Evolutionary conservation across 2,113 vertebrate genomes (phyloP).

Genomic region (Glaucidium brasilianum): DNA sequence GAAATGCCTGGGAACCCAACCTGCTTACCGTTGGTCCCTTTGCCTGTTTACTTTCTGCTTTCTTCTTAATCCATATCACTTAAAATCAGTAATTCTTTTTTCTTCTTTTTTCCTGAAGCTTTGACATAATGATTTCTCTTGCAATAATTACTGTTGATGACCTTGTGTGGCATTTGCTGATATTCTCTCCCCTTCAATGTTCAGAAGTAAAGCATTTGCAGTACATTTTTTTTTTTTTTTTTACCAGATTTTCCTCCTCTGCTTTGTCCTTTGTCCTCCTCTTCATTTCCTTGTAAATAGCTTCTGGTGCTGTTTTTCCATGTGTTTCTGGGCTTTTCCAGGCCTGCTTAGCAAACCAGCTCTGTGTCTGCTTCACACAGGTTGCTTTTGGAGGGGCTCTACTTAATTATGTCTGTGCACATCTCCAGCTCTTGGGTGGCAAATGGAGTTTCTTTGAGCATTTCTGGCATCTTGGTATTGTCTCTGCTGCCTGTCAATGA

Average conservation of each 20-base stretch:
- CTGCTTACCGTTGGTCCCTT: not conserved
- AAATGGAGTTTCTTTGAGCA: not conserved
- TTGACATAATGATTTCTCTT: not conserved
- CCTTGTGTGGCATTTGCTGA: not conserved
- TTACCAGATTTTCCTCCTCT: constrained; percentile 40
- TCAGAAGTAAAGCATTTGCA: not conserved
- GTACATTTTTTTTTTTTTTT: not conserved
- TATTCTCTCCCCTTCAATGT: not conserved
- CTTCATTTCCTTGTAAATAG: constrained; percentile 48
- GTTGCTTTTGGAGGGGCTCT: not conserved
- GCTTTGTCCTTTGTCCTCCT: constrained; percentile 58
- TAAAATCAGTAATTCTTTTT: not conserved
- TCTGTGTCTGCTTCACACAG: not conserved
- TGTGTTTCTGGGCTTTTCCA: not conserved
- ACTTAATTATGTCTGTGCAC: not conserved
- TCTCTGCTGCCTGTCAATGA: not conserved
- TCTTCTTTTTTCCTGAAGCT: not conserved
- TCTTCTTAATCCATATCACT: not conserved
- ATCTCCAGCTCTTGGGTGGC: not conserved
- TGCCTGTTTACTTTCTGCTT: not conserved
- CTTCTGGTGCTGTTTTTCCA: constrained; percentile 32
- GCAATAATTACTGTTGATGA: not conserved
- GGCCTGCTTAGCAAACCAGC: not conserved
- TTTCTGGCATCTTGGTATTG: not conserved
- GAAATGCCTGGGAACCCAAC: not conserved